phyloP scores from a whole-genome alignment of 2,113 vertebrate genomes.

The Caloenas nicobarica region DNA sequence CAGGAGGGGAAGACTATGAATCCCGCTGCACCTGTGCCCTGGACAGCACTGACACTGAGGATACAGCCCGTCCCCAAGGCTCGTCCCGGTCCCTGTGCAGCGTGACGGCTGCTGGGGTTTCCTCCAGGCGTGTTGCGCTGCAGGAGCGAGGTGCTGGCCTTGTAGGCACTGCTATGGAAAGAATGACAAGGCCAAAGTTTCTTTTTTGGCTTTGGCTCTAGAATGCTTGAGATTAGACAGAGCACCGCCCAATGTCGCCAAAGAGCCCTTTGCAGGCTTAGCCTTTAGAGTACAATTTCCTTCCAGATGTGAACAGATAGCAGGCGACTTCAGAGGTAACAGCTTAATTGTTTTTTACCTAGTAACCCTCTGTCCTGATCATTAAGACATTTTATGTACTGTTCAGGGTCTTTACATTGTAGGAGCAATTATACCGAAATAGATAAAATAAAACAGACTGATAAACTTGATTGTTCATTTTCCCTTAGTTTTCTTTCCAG shows the following conservation, averaged over 20 bases:
- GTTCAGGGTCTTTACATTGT: not conserved
- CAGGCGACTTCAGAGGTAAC: not conserved
- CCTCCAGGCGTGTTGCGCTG: not conserved
- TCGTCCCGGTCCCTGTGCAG: not conserved
- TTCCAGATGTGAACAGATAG: constrained; percentile 16
- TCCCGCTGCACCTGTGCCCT: not conserved
- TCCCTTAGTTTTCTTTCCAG: constrained; percentile 27
- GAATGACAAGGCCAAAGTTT: not conserved
- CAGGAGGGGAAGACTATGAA: not conserved
- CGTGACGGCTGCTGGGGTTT: not conserved
- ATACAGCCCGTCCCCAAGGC: not conserved
- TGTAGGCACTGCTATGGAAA: not conserved
- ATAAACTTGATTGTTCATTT: constrained; percentile 22
- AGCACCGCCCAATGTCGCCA: not conserved
- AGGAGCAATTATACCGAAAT: constrained; percentile 10
- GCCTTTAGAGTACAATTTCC: not conserved
- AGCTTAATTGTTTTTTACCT: constrained; percentile 29
- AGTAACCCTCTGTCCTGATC: constrained; percentile 13
- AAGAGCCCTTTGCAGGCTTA: not conserved
- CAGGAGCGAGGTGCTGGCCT: not conserved
- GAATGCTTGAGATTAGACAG: constrained; percentile 19
- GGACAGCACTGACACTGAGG: not conserved
- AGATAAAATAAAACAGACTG: constrained; percentile 53
- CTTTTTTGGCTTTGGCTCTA: not conserved
- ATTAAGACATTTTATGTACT: constrained; percentile 48